Percentiles rank a stretch among this genome's conserved stretches.
phyloP scores from a whole-genome alignment of 1,140 invertebrate species.

The Drosophila novamexicana region DNA sequence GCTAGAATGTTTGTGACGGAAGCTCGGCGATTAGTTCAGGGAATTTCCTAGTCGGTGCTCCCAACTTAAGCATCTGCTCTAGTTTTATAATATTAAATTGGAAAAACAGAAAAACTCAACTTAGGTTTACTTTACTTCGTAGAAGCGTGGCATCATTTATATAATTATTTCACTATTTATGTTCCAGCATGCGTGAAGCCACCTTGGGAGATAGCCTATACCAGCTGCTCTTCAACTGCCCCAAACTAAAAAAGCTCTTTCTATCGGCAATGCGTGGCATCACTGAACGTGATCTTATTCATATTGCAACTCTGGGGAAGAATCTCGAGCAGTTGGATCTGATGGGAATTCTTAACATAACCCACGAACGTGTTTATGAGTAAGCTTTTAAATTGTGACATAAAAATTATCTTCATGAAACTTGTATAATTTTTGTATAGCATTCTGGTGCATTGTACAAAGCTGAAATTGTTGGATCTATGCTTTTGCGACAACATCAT shows the following conservation, averaged over 20 bases:
- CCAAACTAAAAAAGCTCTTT: constrained; percentile 90
- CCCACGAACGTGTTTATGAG: constrained; percentile 88
- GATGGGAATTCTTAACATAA: constrained; percentile 91
- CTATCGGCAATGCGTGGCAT: constrained; percentile 91
- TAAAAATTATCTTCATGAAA: neutral
- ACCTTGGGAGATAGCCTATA: constrained; percentile 86
- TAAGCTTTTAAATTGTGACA: constrained; percentile 81
- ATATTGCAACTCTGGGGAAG: constrained; percentile 88
- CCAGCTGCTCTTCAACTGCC: constrained; percentile 86
- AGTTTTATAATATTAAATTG: too few species aligned
- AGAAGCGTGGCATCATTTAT: constrained; percentile 6
- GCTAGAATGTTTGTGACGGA: too few species aligned
- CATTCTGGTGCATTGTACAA: constrained; percentile 87
- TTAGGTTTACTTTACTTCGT: too few species aligned
- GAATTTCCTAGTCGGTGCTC: too few species aligned
- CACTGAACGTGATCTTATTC: constrained; percentile 90
- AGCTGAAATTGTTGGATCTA: constrained; percentile 91
- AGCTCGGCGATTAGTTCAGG: too few species aligned
- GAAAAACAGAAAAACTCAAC: too few species aligned
- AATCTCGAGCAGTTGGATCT: constrained; percentile 92
- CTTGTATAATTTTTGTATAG: constrained; percentile 83
- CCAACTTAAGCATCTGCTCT: too few species aligned
- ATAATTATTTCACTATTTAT: constrained; percentile 39
- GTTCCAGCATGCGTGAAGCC: constrained; percentile 85
- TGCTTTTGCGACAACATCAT: constrained; percentile 93